Evolutionary conservation across 2,888 invertebrate species (phyloP).

Genomic region (Lepidocyrtinus sp.): DNA sequence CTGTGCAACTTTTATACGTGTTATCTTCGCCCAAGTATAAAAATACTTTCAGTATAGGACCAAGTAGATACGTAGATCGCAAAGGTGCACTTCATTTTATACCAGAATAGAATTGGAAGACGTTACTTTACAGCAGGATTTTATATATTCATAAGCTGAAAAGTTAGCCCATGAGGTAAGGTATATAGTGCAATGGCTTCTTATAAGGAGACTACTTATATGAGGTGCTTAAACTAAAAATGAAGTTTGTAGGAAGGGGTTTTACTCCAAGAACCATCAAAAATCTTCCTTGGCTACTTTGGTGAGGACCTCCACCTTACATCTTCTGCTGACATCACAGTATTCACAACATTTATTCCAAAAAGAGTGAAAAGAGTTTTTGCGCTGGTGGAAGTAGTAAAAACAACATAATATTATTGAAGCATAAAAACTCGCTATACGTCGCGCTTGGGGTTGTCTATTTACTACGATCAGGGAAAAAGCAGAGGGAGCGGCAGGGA

Average conservation of each 20-base stretch:
- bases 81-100: slow-evolving; percentile 1
- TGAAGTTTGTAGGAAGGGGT: neutral
- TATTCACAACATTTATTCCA: slow-evolving; percentile 8
- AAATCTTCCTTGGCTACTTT: slow-evolving; percentile 34
- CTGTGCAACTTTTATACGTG: slow-evolving; percentile 7
- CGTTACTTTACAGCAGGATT: slow-evolving; percentile 8
- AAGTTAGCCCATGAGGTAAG: slow-evolving; percentile 9
- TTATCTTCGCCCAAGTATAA: no score
- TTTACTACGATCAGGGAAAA: no score
- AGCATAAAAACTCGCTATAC: slow-evolving; percentile 9
- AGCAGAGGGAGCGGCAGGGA: no score
- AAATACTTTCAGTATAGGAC: neutral
- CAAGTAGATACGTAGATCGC: neutral
- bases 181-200: neutral
- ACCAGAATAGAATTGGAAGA: slow-evolving; percentile 10
- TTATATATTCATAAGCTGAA: slow-evolving; percentile 7
- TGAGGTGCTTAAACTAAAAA: neutral
- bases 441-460: no score
- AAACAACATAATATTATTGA: slow-evolving; percentile 13
- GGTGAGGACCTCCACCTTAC: slow-evolving; percentile 18
- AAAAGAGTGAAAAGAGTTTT: slow-evolving; percentile 2
- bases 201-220: neutral
- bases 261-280: slow-evolving; percentile 32
- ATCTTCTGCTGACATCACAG: slow-evolving; percentile 24
- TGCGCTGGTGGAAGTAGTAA: slow-evolving; percentile 4